Percentiles rank a stretch among this genome's conserved stretches.
Evolutionary conservation across 2,113 vertebrate genomes (phyloP).

Genomic region (Reinhardtius hippoglossoides): DNA sequence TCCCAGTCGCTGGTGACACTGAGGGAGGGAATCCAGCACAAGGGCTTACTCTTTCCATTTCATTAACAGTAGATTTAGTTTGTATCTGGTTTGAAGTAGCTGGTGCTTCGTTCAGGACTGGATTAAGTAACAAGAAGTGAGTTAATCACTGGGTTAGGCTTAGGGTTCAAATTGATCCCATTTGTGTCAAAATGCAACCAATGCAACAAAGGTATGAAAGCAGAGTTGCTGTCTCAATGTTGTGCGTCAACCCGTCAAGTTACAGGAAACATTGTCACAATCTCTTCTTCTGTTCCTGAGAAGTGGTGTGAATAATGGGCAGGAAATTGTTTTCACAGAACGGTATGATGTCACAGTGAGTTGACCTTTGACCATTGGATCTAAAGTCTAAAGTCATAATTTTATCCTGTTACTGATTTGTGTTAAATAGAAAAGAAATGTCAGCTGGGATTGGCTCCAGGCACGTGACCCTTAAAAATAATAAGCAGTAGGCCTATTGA

Average conservation of each 20-base stretch:
- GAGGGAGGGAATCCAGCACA: constrained; percentile 18
- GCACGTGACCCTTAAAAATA: too few relatives aligned
- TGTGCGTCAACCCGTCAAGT: neutral
- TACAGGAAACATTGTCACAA: too few relatives aligned
- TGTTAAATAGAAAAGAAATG: neutral
- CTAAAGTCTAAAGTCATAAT: neutral
- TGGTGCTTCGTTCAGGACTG: neutral
- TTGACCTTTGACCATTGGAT: too few relatives aligned
- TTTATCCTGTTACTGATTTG: neutral
- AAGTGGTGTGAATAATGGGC: too few relatives aligned
- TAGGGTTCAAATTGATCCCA: neutral
- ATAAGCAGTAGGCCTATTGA: too few relatives aligned
- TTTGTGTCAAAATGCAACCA: neutral
- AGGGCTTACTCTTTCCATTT: constrained; percentile 18
- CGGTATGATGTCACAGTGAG: too few relatives aligned
- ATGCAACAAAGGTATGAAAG: neutral
- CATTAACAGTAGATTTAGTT: neutral
- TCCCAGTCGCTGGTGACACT: constrained; percentile 12
- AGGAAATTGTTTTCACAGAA: too few relatives aligned
- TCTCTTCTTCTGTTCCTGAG: too few relatives aligned
- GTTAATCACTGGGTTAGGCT: too few relatives aligned
- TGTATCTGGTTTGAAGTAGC: neutral
- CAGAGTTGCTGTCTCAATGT: neutral
- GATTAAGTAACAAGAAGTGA: neutral
- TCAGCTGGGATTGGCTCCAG: too few relatives aligned